Base-by-base conservation (phyloP, 2,113 vertebrate genomes). In the Planiliza haematocheilus region DNA sequence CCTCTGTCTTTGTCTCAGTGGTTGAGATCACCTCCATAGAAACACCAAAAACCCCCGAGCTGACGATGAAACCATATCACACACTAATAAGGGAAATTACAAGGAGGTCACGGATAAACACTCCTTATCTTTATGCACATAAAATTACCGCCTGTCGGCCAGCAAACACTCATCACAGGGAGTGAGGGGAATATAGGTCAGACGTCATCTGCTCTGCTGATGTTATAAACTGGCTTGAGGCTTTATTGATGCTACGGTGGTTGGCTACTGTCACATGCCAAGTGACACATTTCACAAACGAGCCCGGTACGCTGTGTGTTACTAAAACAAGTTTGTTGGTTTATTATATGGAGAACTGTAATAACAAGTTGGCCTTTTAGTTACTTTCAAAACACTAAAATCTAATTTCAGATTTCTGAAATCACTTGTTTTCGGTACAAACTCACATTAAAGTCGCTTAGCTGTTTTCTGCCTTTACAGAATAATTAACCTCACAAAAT, bases 151-250 rank as follows among this genome's bases (percentile, higher is more conserved):
- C 18, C 18, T 60, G 42, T 13, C 11, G 1, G 11, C 12, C 17
- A 20, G 4, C 16, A 4, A 2, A 12, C 7, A n/a, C 18, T 53
- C 41, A 17, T 18, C 52, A 4, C 20, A 21, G 21, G 39, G 16
- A 18, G 60, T 9, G 45, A 45, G 36, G 13, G 16, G 50, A 71
- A 86, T 79, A 30, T 82, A 51, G 84, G 78, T 81, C 84, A 83
- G 74, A 67, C 75, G 50, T 45, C 88, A 89, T 77, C 75, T 76
- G 79, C 68, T 78, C 61, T 24, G 57, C 74, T 67, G 66, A 60
- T 70, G 71, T 48, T 56, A 51, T 24, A 36, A 69, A 71, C 24
- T 34, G 41, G 43, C 81, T 70, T 12, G 43, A n/a, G 72, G 70
- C 52, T 51, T 75, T 82, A 78, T 83, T 77, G 73, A 83, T 78